Conservation (phyloP, 2,113 vertebrate species). For the Cephalophus harveyi region DNA sequence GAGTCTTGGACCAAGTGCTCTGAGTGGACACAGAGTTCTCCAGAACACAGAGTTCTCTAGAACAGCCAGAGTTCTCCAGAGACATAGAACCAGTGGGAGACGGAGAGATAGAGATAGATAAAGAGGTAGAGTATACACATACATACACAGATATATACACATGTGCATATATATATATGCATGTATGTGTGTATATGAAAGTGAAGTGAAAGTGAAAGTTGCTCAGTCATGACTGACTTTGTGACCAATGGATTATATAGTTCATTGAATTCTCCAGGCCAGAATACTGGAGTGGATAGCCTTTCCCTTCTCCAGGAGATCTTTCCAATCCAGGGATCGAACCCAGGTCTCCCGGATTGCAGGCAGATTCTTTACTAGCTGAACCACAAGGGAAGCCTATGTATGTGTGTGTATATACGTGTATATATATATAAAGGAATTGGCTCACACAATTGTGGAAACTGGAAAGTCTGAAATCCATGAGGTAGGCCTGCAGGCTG, state of each 20-base stretch:
- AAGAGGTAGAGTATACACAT: not conserved
- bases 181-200: not conserved
- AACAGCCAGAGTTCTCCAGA: not conserved
- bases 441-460: not conserved
- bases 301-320: not conserved
- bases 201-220: not conserved
- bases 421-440: not conserved
- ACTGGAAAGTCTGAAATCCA: not conserved
- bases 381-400: not conserved
- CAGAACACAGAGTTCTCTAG: not conserved
- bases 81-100: not conserved
- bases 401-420: not conserved
- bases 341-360: not conserved
- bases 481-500: not conserved
- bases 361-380: not conserved
- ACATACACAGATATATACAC: not conserved
- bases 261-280: not conserved
- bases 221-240: not conserved
- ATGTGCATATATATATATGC: accelerated
- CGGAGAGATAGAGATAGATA: not conserved
- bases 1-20: not conserved
- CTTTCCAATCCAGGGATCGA: not conserved
- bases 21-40: not conserved
- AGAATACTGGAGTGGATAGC: not conserved
- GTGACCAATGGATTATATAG: not conserved